phyloP scores from a whole-genome alignment of 2,888 invertebrate genomes.

The Noctuana brunneofusca region DNA sequence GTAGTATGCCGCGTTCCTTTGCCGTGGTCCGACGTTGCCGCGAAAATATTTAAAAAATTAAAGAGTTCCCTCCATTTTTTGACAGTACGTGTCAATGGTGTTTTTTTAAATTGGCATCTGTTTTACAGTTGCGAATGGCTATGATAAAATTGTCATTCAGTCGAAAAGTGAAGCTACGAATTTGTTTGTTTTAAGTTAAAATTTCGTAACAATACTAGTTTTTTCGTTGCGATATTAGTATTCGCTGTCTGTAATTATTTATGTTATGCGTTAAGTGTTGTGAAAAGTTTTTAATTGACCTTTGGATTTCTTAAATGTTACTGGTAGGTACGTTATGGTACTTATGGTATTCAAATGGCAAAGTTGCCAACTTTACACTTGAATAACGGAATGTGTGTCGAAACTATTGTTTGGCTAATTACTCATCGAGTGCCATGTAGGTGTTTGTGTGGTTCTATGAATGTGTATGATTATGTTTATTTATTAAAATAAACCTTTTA shows the following conservation, averaged over 20 bases:
- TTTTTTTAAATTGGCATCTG: conserved; percentile 28
- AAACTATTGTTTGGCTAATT: conserved; percentile 42
- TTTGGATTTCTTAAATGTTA: conserved; percentile 36
- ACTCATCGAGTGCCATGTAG: conserved; percentile 35
- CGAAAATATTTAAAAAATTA: conserved; percentile 38
- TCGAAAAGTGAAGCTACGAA: conserved; percentile 9
- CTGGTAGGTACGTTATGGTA: conserved; percentile 13
- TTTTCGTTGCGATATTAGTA: conserved; percentile 9
- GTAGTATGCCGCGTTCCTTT: conserved; percentile 51
- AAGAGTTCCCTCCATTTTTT: conserved; percentile 46
- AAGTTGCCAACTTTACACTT: not conserved
- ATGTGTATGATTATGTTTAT: conserved; percentile 39
- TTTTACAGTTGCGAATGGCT: conserved; percentile 23
- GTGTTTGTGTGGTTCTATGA: conserved; percentile 36
- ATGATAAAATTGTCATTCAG: not conserved
- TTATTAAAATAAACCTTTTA: conserved; percentile 39
- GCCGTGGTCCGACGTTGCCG: conserved; percentile 43
- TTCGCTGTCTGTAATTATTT: conserved; percentile 24
- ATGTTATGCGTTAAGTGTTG: conserved; percentile 36
- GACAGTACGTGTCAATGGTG: conserved; percentile 41
- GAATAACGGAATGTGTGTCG: conserved; percentile 1
- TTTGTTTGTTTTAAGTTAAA: not conserved
- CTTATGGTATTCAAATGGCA: conserved; percentile 3
- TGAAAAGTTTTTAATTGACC: conserved; percentile 38
- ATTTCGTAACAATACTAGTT: conserved; percentile 7